A percentile compares a stretch with the other conserved stretches of the same genome.
Evolutionary conservation across 2,113 vertebrate genomes (phyloP).

Genomic region (Alethe diademata): DNA sequence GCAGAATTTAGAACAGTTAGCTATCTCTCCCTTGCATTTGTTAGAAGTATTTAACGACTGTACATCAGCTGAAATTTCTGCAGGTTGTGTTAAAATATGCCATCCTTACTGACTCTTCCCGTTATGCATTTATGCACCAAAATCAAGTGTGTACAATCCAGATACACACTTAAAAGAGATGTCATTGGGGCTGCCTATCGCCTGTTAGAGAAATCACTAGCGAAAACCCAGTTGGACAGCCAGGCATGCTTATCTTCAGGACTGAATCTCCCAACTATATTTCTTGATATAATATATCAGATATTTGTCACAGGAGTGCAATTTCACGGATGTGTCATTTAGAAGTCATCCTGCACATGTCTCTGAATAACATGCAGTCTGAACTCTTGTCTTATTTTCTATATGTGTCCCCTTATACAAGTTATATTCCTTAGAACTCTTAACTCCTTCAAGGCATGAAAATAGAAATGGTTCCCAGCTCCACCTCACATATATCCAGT

Average conservation of each 20-base stretch:
- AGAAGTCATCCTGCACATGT: not conserved
- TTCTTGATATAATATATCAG: not conserved
- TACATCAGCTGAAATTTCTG: not conserved
- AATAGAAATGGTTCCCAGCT: not conserved
- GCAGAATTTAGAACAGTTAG: not conserved
- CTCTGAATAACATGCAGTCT: not conserved
- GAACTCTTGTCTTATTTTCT: not conserved
- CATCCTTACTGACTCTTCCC: not conserved
- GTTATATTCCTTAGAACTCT: not conserved
- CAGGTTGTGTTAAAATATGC: not conserved
- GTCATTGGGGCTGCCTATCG: not conserved
- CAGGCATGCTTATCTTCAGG: rapidly evolving
- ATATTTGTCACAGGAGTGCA: not conserved
- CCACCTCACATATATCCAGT: not conserved
- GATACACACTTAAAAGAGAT: not conserved
- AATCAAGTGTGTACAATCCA: not conserved
- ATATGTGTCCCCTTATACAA: not conserved
- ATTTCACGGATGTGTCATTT: not conserved
- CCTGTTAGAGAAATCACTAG: not conserved
- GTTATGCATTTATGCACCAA: not conserved
- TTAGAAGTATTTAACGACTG: not conserved
- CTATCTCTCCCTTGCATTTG: not conserved
- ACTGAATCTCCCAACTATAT: not conserved
- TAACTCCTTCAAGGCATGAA: not conserved
- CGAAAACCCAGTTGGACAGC: not conserved